Percentiles rank a stretch among this genome's conserved stretches.
phyloP scores from a whole-genome alignment of 2,797 vertebrate genomes.

The Tokudaia muenninki region DNA sequence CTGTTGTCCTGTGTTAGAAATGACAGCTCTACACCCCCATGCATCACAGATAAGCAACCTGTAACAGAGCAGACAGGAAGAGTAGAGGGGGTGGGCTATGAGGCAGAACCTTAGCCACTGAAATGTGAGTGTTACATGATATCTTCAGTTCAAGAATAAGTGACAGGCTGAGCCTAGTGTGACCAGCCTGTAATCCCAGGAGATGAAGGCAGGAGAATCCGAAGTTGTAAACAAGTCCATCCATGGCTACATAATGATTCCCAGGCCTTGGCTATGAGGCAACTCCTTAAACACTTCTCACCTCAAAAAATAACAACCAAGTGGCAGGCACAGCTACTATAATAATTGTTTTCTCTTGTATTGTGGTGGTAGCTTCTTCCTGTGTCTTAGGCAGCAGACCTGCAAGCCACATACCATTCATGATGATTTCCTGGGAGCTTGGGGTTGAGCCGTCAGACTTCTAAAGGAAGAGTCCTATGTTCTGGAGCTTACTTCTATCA shows the following conservation, averaged over 20 bases:
- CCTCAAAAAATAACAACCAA: not conserved
- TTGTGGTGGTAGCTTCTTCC: not conserved
- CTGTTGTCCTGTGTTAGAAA: not conserved
- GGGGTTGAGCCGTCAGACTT: not conserved
- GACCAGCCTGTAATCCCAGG: not conserved
- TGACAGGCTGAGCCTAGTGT: too few species aligned
- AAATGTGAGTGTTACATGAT: not conserved
- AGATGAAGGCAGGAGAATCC: too few species aligned
- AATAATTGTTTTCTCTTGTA: not conserved
- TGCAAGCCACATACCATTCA: too few species aligned
- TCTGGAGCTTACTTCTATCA: not conserved
- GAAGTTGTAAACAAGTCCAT: not conserved
- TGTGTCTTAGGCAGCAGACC: accelerated
- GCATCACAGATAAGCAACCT: not conserved
- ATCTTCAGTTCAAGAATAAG: not conserved
- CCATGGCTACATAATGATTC: not conserved
- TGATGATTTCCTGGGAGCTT: not conserved
- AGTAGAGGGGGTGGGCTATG: not conserved
- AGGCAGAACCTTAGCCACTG: not conserved
- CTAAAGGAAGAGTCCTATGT: not conserved
- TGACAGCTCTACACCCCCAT: accelerated
- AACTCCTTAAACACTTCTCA: not conserved
- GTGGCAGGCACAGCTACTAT: not conserved
- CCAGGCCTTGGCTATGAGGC: not conserved
- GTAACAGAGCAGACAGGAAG: not conserved